Conservation (phyloP, 2,113 vertebrate genomes). For the Pelecanoides urinatrix region DNA sequence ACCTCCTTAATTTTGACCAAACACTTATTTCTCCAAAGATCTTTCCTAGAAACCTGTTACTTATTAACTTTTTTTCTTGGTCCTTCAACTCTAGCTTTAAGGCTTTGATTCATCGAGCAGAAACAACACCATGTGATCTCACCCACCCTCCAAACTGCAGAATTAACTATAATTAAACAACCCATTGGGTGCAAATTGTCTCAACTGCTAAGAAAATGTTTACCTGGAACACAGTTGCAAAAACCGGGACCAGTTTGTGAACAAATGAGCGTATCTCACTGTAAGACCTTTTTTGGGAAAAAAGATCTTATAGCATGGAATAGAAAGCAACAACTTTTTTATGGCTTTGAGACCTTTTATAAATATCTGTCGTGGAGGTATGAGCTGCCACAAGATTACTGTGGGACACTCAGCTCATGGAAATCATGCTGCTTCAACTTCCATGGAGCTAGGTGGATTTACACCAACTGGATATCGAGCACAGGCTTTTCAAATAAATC, state of each 20-base stretch:
- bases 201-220: neutral
- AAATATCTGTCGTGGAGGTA: neutral
- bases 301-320: neutral
- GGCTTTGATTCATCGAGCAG: slow-evolving; percentile 22
- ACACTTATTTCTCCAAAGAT: neutral
- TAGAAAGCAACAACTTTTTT: neutral
- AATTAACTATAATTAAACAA: neutral
- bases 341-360: neutral
- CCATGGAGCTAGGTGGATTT: neutral
- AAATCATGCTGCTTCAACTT: neutral
- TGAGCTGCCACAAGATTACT: neutral
- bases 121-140: neutral
- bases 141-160: neutral
- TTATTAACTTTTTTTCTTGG: neutral
- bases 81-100: slow-evolving; percentile 11
- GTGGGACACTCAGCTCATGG: neutral
- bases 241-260: neutral
- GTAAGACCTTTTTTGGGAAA: neutral
- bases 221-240: neutral
- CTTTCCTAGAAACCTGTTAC: slow-evolving; percentile 1
- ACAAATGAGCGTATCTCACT: neutral
- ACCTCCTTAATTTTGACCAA: neutral
- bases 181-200: neutral
- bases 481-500: neutral
- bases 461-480: neutral